Conservation (phyloP, 2,797 vertebrate species). For the Tolypeutes matacus region DNA sequence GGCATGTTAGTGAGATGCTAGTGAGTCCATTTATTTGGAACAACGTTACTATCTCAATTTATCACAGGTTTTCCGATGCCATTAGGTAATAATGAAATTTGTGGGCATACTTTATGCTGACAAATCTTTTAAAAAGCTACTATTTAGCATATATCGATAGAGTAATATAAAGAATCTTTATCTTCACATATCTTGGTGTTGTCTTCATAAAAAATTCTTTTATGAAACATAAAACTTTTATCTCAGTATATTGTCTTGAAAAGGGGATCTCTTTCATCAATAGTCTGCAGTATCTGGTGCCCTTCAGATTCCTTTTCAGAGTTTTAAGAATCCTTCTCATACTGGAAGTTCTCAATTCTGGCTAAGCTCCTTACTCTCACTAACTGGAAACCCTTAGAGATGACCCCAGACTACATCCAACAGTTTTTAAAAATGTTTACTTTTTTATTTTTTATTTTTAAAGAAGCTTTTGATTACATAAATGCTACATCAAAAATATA, state of each 20-base stretch:
- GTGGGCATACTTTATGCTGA: not conserved
- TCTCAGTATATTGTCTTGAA: conserved; percentile 23
- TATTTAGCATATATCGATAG: conserved; percentile 18
- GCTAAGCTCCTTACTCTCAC: not conserved
- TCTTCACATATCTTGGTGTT: conserved; percentile 58
- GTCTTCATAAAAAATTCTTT: conserved; percentile 39
- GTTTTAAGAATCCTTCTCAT: not conserved
- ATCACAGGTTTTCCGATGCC: accelerated
- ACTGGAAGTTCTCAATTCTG: not conserved
- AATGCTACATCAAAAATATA: no score
- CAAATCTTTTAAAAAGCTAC: not conserved
- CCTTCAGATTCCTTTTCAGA: not conserved
- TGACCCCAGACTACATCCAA: not conserved
- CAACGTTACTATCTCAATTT: not conserved
- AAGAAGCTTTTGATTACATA: no score
- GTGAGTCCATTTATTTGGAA: not conserved
- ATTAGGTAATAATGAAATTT: conserved; percentile 22
- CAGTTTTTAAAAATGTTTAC: not conserved
- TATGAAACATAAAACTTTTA: conserved; percentile 32
- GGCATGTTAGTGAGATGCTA: not conserved
- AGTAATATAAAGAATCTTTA: conserved; percentile 8
- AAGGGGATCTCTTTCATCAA: not conserved
- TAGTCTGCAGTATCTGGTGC: not conserved
- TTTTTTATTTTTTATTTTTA: not conserved
- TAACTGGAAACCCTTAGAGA: not conserved